These are phyloP conservation scores for Sterrhoptilus dennistouni DNA, from an alignment of 2,113 vertebrate genomes.

Conservation along the genomic window DNA sequence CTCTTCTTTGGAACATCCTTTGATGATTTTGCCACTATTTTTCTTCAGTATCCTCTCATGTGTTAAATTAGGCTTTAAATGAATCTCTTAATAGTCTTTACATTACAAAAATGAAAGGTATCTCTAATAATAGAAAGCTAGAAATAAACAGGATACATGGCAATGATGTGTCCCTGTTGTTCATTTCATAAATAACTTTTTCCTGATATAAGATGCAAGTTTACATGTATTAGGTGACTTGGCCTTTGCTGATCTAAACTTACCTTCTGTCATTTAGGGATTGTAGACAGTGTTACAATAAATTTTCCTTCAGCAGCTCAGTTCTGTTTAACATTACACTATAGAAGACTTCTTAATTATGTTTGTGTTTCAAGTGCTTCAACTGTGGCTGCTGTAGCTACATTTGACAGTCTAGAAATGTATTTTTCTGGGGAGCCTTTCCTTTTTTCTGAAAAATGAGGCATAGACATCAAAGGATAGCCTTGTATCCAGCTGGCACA, in stretches of 20 bases:
- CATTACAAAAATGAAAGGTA: background rate
- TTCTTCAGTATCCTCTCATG: background rate
- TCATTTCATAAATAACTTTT: background rate
- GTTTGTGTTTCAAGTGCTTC: background rate
- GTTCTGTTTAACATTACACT: background rate
- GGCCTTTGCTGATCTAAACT: background rate
- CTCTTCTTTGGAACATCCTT: background rate
- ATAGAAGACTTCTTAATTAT: background rate
- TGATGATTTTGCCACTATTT: background rate
- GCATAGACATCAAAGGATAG: rapidly evolving
- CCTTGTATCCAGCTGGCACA: background rate
- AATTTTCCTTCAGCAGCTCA: background rate
- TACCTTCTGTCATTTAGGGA: background rate
- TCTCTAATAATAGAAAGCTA: background rate
- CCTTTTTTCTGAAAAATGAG: background rate
- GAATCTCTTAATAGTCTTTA: background rate
- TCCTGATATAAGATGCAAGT: background rate
- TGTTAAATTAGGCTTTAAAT: background rate
- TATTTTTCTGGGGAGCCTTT: background rate
- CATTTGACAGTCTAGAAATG: background rate
- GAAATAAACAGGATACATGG: background rate
- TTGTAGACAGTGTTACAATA: background rate
- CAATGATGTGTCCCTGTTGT: background rate
- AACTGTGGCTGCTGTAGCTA: background rate
- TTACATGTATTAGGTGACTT: background rate